Conservation (phyloP, 2,888 invertebrate genomes). For the Drosophila anomalata region DNA sequence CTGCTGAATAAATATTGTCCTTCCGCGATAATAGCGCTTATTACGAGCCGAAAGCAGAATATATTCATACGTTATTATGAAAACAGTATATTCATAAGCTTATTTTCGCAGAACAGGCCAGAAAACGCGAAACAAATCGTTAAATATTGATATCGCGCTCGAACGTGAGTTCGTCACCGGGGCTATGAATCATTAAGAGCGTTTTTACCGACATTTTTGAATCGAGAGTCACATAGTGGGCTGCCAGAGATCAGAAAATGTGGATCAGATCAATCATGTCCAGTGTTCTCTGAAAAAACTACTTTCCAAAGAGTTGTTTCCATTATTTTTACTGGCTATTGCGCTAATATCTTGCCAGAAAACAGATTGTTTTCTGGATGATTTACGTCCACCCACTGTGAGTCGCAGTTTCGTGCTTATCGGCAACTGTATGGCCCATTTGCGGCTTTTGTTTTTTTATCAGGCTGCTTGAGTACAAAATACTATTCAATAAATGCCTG, state of each 20-base stretch:
- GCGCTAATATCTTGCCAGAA: no score
- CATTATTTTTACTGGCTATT: no score
- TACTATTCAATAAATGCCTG: constrained; percentile 39
- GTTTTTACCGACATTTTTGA: not conserved
- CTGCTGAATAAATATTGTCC: not conserved
- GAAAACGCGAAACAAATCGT: not conserved
- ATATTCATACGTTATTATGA: no score
- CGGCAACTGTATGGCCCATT: constrained; percentile 48
- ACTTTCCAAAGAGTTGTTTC: no score
- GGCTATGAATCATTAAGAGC: not conserved
- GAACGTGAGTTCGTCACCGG: not conserved
- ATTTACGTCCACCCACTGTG: not conserved
- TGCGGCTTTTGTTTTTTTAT: constrained; percentile 50
- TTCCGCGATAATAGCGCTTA: not conserved
- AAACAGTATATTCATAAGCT: not conserved
- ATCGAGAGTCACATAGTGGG: not conserved
- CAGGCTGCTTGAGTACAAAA: constrained; percentile 60
- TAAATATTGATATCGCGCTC: not conserved
- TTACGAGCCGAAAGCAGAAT: not conserved
- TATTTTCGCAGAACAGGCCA: not conserved
- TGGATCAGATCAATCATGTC: not conserved
- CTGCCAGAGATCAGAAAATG: not conserved
- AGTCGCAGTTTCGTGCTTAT: constrained; percentile 28
- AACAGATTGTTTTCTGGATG: no score
- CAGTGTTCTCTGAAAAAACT: no score